Base-by-base conservation (phyloP, 1,140 invertebrate genomes). In the Leptopilina clavipes region DNA sequence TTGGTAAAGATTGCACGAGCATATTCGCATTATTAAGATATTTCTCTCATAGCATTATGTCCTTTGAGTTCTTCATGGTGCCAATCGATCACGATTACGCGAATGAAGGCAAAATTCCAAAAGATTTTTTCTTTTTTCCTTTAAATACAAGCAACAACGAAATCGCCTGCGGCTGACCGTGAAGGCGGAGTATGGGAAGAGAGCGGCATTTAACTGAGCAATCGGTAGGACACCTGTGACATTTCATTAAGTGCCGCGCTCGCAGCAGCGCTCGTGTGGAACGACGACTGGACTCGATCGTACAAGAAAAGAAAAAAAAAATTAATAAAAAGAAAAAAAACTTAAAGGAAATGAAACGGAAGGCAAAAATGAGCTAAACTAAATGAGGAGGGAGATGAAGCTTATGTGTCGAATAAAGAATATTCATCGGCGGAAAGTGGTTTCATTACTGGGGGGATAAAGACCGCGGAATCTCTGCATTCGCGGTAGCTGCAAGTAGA, bases 201-300 rank as follows among this genome's bases (percentile, higher is more conserved):
- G 83, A 83, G 85, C 86, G 87, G 87, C 88, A 87, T 89, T 88
- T 88, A 87, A 75, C 76, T 81, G 77, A 78, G 85, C 85, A 84
- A 89, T 89, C 87, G 84, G 83, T 86, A 89, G 86, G 88, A 88
- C 88, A 90, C 87, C 88, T 89, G 88, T 89, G 88, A 90, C 89
- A 89, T 90, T 89, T 90, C 87, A 89, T 90, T 89, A 89, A 89
- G 85, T 86, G 83, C 82, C 84, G 80, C 79, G 76, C 70, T 76
- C 80, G 75, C 77, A 76, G 75, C 78, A 40, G 79, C 76, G 75
- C 74, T 81, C 77, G 74, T 74, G 75, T 79, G 77, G 79, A 81
- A 79, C 79, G 81, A 70, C 74, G 72, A 70, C 65, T 75, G 72
- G 77, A 77, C 80, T 48, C 73, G 74, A 79, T 3, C 54, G 73